A percentile compares a stretch with the other conserved stretches of the same genome.
phyloP scores from a whole-genome alignment of 2,888 invertebrate species.

The Autographa gamma region DNA sequence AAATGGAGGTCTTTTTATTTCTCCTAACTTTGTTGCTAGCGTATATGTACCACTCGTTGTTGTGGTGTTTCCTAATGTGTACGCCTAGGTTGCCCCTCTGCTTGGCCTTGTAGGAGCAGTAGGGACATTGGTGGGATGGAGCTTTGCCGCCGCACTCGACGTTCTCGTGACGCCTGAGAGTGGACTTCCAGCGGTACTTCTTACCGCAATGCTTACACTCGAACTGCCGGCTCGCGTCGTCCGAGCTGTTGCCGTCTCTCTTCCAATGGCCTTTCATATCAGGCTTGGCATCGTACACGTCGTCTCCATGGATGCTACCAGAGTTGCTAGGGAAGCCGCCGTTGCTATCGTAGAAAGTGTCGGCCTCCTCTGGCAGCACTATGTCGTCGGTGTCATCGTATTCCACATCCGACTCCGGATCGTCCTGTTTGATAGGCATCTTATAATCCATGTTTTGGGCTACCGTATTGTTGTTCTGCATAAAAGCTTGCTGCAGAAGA shows the following conservation, averaged over 20 bases:
- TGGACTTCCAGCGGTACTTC: constrained; percentile 95
- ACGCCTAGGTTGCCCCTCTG: constrained; percentile 95
- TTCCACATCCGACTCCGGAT: constrained; percentile 85
- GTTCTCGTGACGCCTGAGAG: constrained; percentile 94
- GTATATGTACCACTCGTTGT: constrained; percentile 86
- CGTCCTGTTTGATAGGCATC: constrained; percentile 76
- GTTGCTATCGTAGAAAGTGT: constrained; percentile 69
- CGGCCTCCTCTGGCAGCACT: constrained; percentile 83
- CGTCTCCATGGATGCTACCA: constrained; percentile 48
- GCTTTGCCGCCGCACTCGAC: constrained; percentile 96
- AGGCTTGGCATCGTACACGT: constrained; percentile 53
- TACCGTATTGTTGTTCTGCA: constrained; percentile 80
- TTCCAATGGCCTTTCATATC: constrained; percentile 72
- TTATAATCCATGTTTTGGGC: constrained; percentile 68
- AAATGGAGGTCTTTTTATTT: constrained; percentile 81
- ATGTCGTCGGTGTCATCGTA: constrained; percentile 88
- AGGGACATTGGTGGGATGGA: constrained; percentile 94
- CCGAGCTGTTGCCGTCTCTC: constrained; percentile 75
- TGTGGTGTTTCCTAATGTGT: constrained; percentile 94
- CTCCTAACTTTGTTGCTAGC: constrained; percentile 85
- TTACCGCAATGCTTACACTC: constrained; percentile 95
- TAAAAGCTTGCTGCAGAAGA: constrained; percentile 79
- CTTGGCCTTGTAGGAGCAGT: constrained; percentile 93
- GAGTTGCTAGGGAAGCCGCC: constrained; percentile 50
- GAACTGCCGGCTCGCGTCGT: constrained; percentile 90